These are phyloP conservation scores for Carassius auratus DNA, from an alignment of 2,113 vertebrate species.

Conservation along the genomic window DNA sequence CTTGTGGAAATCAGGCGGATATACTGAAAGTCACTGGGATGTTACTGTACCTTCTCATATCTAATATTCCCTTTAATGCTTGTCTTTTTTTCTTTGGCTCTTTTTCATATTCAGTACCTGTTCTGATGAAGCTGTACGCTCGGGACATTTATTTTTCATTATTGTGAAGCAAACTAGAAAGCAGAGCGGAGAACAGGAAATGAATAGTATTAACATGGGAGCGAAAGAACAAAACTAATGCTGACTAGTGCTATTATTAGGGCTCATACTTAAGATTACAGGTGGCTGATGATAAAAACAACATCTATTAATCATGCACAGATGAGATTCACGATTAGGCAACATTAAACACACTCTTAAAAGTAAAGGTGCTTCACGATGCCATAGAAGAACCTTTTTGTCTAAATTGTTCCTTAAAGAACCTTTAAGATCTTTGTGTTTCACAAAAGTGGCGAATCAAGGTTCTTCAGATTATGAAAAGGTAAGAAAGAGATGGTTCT, in stretches of 20 bases:
- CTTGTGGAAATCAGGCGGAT: conserved; percentile 58
- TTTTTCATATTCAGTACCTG: neutral
- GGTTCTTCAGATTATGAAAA: no score
- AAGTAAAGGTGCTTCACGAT: no score
- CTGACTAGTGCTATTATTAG: neutral
- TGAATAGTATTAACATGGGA: neutral
- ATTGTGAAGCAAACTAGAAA: conserved; percentile 5
- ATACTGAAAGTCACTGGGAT: conserved; percentile 45
- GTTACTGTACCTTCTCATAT: neutral
- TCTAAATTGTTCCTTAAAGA: no score
- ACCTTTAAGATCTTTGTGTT: no score
- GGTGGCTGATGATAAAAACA: neutral
- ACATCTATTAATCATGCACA: neutral
- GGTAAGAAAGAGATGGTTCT: no score
- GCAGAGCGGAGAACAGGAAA: neutral
- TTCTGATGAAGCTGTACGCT: neutral
- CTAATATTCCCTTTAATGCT: conserved; percentile 4
- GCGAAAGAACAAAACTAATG: neutral
- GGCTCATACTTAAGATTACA: neutral
- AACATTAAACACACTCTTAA: neutral
- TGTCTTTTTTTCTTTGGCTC: neutral
- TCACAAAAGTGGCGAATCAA: no score
- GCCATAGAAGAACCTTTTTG: no score
- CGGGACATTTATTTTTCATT: conserved; percentile 11
- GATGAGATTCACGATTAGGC: no score